Base-by-base conservation (phyloP, 2,888 invertebrate genomes). In the Campoletis raptor region DNA sequence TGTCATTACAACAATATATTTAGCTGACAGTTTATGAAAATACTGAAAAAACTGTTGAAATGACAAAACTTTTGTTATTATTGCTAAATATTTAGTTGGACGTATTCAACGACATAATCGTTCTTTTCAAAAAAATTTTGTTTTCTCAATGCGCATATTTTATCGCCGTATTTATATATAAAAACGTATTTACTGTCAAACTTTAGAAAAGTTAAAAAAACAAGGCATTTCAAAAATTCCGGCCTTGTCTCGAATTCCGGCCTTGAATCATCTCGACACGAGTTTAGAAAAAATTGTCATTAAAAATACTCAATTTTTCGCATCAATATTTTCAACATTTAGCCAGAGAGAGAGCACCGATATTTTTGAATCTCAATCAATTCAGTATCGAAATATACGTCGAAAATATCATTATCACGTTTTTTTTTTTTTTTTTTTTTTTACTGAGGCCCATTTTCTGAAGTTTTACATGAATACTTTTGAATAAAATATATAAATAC, bases 81-180 rank as follows among this genome's bases (percentile, higher is more conserved):
- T n/a, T n/a, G n/a, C n/a, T n/a, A n/a, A n/a, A n/a, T n/a, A n/a
- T n/a, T n/a, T n/a, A n/a, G n/a, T n/a, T n/a, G n/a, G n/a, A n/a
- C n/a, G n/a, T n/a, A n/a, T n/a, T n/a, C n/a, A n/a, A n/a, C n/a
- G n/a, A n/a, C n/a, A n/a, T n/a, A n/a, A n/a, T n/a, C n/a, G n/a
- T n/a, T n/a, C n/a, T n/a, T n/a, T n/a, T n/a, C n/a, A n/a, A n/a
- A n/a, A n/a, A n/a, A n/a, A n/a, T n/a, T n/a, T n/a, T n/a, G n/a
- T n/a, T n/a, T n/a, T n/a, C n/a, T n/a, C n/a, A n/a, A n/a, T n/a
- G n/a, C n/a, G n/a, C n/a, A n/a, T n/a, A 69, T 78, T 70, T 78
- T 61, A 48, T 64, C 42, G 52, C 61, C 61, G 24, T 74, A 37
- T 61, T 18, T 73, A 54, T 61, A 69, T 36, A 45, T 45, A 80